Base-by-base conservation (phyloP, 2,113 vertebrate genomes). In the Neofelis nebulosa region DNA sequence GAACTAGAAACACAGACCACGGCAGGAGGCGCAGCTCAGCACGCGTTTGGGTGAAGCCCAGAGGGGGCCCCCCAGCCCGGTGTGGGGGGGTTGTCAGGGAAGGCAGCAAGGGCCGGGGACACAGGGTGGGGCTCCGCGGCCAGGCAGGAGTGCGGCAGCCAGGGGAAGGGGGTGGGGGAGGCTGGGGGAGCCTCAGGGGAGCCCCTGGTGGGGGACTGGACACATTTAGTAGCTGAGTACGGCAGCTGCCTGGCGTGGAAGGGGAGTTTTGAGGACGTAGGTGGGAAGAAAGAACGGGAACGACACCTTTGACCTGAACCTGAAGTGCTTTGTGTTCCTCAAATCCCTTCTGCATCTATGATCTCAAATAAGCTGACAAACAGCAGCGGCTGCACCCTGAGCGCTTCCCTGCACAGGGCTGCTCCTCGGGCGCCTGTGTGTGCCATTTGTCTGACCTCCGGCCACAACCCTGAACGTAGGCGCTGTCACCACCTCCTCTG, bases 291-390 rank as follows among this genome's bases (percentile, higher is more conserved):
- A 19, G 52, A 68, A 29, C 3, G 27, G 68, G 84, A 90, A 41
- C 33, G 33, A 36, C 52, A 38, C 68, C 61, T 94, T 90, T 65
- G 50, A 82, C 95, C 52, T 85, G 94, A 94, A 68, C 88, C 21
- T 0, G 29, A 36, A 63, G 66, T 16, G 31, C 48, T 96, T 65
- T 84, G 82, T 48, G 4, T 88, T 93, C 90, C 29, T 78, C 50
- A 71, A 78, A 66, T 33, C 38, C 29, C 78, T 36, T 86, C 66
- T 41, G 8, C 41, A 23, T 68, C 65, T 38, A 0, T 81, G 27
- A 38, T 73, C 83, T 78, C 88, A 45, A 48, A 50, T n/a, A 41
- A 97, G 61, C 63, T n/a, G 50, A 7, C 50, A 83, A 50, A 36
- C 61, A 65, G 33, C 11, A 36, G 61, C 12, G 21, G 33, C 16